Percentiles rank a stretch among this genome's conserved stretches.
phyloP scores from a whole-genome alignment of 2,113 vertebrate species.

The Aramus guarauna region DNA sequence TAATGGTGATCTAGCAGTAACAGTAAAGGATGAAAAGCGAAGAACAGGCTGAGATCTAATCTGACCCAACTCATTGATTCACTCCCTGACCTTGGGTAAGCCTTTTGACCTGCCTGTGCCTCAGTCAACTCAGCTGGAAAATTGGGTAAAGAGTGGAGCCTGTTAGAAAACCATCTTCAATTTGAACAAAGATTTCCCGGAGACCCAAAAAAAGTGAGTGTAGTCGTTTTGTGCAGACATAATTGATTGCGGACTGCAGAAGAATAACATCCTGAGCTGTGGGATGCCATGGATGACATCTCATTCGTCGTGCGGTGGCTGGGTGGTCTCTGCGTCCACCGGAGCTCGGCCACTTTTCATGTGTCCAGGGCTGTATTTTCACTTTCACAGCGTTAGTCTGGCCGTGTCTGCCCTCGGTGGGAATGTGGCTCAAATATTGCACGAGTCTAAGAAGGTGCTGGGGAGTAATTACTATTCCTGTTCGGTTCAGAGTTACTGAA shows the following conservation, averaged over 20 bases:
- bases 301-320: slow-evolving; percentile 35
- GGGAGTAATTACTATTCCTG: background rate
- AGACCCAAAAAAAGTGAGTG: slow-evolving; percentile 38
- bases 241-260: slow-evolving; percentile 60
- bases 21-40: slow-evolving; percentile 22
- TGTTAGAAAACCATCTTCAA: slow-evolving; percentile 65
- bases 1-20: slow-evolving; percentile 9
- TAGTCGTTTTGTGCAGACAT: slow-evolving; percentile 48
- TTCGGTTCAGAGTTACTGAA: background rate
- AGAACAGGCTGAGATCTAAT: slow-evolving; percentile 62
- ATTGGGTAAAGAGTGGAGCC: slow-evolving; percentile 69
- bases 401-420: fast-evolving
- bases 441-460: background rate
- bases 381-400: background rate
- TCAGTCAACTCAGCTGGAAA: slow-evolving; percentile 74
- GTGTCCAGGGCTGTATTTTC: slow-evolving; percentile 18
- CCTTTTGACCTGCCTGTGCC: slow-evolving; percentile 64
- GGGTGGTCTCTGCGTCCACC: slow-evolving; percentile 35
- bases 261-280: slow-evolving; percentile 61
- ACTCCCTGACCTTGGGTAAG: slow-evolving; percentile 56
- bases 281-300: slow-evolving; percentile 52
- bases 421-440: background rate
- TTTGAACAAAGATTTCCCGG: slow-evolving; percentile 63
- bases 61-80: slow-evolving; percentile 69
- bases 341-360: background rate